Evolutionary conservation across 2,113 vertebrate species (phyloP), one percentile per base, ranked within the genome.

Genomic region (Anarrhichthys ocellatus): DNA sequence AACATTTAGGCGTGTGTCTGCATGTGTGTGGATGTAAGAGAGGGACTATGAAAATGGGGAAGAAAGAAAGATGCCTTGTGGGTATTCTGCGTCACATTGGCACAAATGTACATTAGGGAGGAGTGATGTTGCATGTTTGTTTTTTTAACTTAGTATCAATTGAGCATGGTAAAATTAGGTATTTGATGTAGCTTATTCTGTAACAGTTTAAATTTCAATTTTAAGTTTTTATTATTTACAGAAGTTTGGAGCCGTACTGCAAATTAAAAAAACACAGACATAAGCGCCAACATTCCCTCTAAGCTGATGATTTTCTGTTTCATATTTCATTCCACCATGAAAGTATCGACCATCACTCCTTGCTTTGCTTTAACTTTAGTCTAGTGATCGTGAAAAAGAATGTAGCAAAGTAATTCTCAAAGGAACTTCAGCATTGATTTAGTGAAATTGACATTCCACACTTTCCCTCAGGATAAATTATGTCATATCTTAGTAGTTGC

Each of bases 1-100:
- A 76, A 61, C 32, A 71, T 71, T 42, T 22, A 38, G 17, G 18
- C 70, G 76, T 50, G 38, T 79, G 62, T 68, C 50, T 54, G n/a
- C 38, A 58, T 36, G 32, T 59, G 69, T 29, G 69, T 29, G 24
- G 6, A 36, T 32, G 65, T 0, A 3, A 38, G 24, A 34, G 34
- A 48, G 14, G 20, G 36, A 81, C 18, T 13, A 24, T 22, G 38
- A 13, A 58, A 20, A 11, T 9, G 8, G 13, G 58, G 14, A 46
- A 27, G 63, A 15, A 32, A 18, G 32, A 48, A 18, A 13, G 27
- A 56, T 50, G 70, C 52, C 32, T 79, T 29, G 10, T 63, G 22
- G 36, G 24, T 56, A 36, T 69, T 34, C 48, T 76, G 65, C 29
- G 20, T 48, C 32, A 54, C 17, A 38, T 70, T 76, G 44, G 42